Conservation (phyloP, 2,113 vertebrate genomes). For the Pseudorhombus dupliciocellatus region DNA sequence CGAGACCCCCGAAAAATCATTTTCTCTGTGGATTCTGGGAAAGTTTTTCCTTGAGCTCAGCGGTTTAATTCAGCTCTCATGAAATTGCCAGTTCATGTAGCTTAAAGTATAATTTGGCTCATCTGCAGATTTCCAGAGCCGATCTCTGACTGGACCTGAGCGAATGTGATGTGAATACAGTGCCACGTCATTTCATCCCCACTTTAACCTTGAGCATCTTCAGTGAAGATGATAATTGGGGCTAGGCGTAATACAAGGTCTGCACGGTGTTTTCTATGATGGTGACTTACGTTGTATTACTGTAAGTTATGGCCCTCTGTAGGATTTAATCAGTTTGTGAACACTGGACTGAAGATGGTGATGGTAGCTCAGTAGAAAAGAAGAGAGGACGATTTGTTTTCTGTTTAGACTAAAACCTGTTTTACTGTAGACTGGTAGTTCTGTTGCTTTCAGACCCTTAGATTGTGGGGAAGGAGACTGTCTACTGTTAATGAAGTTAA, state of each 20-base stretch:
- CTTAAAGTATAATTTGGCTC: neutral
- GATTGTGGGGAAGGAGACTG: conserved; percentile 40
- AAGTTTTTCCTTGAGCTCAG: neutral
- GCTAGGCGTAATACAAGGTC: conserved; percentile 19
- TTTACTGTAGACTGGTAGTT: conserved; percentile 62
- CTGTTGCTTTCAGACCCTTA: conserved; percentile 57
- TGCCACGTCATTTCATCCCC: conserved; percentile 39
- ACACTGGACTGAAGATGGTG: conserved; percentile 62
- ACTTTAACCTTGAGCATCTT: conserved; percentile 54
- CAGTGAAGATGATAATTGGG: conserved; percentile 65
- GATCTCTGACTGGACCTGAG: conserved; percentile 21
- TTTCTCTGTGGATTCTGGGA: neutral
- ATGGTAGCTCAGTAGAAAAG: conserved; percentile 47
- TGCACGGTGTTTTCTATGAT: conserved; percentile 12
- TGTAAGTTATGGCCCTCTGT: conserved; percentile 21
- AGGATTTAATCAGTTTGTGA: conserved; percentile 40
- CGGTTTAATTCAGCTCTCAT: neutral
- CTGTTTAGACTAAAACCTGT: conserved; percentile 46
- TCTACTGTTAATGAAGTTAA: conserved; percentile 70
- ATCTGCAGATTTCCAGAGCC: neutral
- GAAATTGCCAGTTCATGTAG: neutral
- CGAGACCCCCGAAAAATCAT: neutral
- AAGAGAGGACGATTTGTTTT: conserved; percentile 12
- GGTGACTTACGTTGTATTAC: conserved; percentile 6
- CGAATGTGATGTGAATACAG: conserved; percentile 56